Evolutionary conservation across 2,888 invertebrate species (phyloP).

Genomic region (Tipula vernalis): DNA sequence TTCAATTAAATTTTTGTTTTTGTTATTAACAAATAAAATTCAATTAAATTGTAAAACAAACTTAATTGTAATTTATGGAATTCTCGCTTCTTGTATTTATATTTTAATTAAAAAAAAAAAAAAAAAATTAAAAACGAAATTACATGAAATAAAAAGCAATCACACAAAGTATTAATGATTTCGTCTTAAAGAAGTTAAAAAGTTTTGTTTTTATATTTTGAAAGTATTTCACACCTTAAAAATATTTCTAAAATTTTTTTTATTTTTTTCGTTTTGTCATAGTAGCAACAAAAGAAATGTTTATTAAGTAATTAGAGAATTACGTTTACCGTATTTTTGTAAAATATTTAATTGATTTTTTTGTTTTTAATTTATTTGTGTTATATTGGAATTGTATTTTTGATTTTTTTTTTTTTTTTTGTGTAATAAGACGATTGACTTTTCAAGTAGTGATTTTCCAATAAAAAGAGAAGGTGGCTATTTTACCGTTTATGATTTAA

Average conservation of each 20-base stretch:
- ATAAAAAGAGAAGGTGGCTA: too few species aligned
- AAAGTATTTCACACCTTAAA: neutral
- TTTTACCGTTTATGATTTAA: too few species aligned
- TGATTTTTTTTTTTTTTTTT: too few species aligned
- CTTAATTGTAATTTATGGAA: neutral
- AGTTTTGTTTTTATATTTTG: neutral
- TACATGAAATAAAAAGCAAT: neutral
- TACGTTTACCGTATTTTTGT: neutral
- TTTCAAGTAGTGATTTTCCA: too few species aligned
- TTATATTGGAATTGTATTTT: neutral
- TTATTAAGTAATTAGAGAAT: neutral
- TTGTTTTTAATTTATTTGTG: neutral
- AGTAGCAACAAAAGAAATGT: neutral
- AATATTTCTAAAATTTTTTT: neutral
- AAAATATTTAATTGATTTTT: neutral
- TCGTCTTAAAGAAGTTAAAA: neutral
- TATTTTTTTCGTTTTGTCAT: neutral
- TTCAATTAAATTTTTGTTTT: neutral
- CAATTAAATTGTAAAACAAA: neutral
- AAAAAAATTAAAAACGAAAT: neutral
- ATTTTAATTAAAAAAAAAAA: neutral
- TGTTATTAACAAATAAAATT: neutral
- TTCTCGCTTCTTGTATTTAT: neutral
- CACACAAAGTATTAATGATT: neutral
- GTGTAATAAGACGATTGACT: too few species aligned